phyloP scores from a whole-genome alignment of 2,797 vertebrate genomes.

The Tangara arthus region DNA sequence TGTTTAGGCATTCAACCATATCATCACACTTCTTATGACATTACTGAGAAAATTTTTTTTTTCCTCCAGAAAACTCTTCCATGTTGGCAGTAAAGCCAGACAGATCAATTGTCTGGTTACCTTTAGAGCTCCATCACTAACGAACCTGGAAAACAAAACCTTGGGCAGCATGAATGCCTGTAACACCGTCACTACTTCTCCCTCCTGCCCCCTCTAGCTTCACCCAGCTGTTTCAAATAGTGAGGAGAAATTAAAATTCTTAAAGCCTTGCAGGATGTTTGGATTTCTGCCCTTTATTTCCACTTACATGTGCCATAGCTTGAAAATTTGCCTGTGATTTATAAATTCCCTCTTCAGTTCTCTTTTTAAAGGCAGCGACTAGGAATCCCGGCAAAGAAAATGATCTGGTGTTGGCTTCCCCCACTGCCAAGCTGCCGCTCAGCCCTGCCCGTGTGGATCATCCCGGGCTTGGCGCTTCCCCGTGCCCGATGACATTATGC shows the following conservation, averaged over 20 bases:
- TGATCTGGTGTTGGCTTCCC: slow-evolving; percentile 5
- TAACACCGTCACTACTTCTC: neutral
- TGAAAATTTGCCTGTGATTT: slow-evolving; percentile 54
- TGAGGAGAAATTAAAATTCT: slow-evolving; percentile 60
- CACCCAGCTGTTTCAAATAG: slow-evolving; percentile 65
- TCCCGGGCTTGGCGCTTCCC: neutral
- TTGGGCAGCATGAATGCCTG: neutral
- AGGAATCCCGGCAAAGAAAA: neutral
- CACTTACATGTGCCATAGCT: slow-evolving; percentile 16
- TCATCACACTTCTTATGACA: neutral
- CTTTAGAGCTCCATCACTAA: neutral
- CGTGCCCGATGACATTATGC: slow-evolving; percentile 26
- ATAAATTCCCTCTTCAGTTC: slow-evolving; percentile 12
- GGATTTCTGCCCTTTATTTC: slow-evolving; percentile 65
- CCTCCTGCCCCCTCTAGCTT: slow-evolving; percentile 31
- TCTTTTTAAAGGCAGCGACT: neutral
- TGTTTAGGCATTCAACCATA: neutral
- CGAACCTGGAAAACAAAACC: slow-evolving; percentile 22
- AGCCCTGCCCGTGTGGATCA: neutral
- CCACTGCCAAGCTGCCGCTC: slow-evolving; percentile 18
- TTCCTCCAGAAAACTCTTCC: neutral
- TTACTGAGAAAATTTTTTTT: neutral
- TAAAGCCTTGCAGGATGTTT: slow-evolving; percentile 60
- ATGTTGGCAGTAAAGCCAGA: neutral
- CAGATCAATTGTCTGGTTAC: neutral